Evolutionary conservation across 1,140 invertebrate genomes (phyloP), one percentile per base, ranked within the genome.

Genomic region (Lineus longissimus): DNA sequence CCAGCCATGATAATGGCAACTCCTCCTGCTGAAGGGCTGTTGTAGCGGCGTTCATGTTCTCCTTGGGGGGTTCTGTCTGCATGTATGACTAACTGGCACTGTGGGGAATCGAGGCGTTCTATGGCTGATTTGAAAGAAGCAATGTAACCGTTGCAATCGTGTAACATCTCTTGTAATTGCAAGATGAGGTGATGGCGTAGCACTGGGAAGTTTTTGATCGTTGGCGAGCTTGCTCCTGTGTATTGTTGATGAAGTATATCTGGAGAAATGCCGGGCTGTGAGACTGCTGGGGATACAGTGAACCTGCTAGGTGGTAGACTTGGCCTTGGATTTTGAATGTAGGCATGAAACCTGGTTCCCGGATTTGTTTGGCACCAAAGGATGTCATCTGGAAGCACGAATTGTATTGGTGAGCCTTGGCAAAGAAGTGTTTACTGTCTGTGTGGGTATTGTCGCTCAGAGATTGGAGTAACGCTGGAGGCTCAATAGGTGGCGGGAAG

Each of bases 21-120:
- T 43, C 79, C 76, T 61, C 76, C 71, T 55, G 72, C 55, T 43
- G 67, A 51, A 40, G 77, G 78, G 47, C 71, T 67, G 64, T 85
- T 85, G 63, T 62, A 51, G 6, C 47, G 25, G n/a, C 47, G n/a
- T 51, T 51, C 6, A 51, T n/a, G 47, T 23, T 51, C 19, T 4
- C 47, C n/a, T 27, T 51, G 47, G 6, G 47, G n/a, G 6, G n/a
- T 27, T 27, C n/a, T 51, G 25, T 51, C 47, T 4, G 47, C 47
- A 51, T 51, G 47, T 7, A 51, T 51, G 6, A 51, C 25, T 9
- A 51, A 27, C 25, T 51, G 6, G n/a, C 19, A 51, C 19, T 51
- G 19, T 23, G 47, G 47, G 6, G 19, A 19, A n/a, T 27, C 25
- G 47, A 51, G 4, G 19, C 25, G n/a, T 27, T 51, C 47, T 4